Conservation (phyloP, 2,797 vertebrate species). For the Lagorchestes hirsutus region DNA sequence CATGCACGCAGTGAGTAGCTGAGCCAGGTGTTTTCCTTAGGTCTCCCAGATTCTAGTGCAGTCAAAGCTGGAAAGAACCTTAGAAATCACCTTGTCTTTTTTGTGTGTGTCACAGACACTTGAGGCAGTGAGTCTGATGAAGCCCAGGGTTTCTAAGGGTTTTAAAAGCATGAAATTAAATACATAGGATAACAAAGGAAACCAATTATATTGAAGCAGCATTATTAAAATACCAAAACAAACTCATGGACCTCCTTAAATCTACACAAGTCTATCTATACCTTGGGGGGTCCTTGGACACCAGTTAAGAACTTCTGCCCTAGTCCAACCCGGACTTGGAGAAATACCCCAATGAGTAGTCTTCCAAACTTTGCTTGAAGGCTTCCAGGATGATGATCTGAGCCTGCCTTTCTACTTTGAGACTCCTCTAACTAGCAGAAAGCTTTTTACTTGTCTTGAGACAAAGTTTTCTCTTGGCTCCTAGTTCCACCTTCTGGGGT, state of each 20-base stretch:
- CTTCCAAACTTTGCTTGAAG: background rate
- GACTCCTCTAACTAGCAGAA: background rate
- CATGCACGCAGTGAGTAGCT: background rate
- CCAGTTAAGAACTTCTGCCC: background rate
- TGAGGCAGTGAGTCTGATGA: background rate
- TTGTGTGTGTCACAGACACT: background rate
- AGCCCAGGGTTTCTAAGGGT: background rate
- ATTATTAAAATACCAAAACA: background rate
- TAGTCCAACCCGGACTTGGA: background rate
- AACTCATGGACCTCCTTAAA: background rate
- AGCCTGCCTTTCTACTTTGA: too few relatives aligned
- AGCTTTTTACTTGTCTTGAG: background rate
- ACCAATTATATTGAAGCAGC: background rate
- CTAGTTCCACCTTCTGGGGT: background rate
- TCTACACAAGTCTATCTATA: background rate
- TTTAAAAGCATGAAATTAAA: background rate
- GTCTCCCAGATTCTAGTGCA: background rate
- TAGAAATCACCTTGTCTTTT: background rate
- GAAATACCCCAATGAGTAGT: background rate
- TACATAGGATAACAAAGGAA: background rate
- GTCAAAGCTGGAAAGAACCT: background rate
- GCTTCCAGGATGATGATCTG: too few relatives aligned
- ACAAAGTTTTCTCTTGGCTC: background rate
- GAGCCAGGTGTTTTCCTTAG: background rate
- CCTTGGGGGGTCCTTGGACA: background rate